Evolutionary conservation across 2,888 invertebrate species (phyloP).

Genomic region (Tyria jacobaeae): DNA sequence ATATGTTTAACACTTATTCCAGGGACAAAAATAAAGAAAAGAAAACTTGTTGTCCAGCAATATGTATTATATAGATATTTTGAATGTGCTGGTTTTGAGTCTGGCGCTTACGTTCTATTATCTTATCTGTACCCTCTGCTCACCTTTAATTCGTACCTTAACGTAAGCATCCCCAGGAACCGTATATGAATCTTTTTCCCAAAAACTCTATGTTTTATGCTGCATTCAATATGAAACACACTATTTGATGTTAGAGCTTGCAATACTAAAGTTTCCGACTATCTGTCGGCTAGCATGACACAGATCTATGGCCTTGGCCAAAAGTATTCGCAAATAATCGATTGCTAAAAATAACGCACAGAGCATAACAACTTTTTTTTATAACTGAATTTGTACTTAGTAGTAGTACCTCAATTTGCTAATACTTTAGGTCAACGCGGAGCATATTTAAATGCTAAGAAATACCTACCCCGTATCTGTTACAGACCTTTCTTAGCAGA

Average conservation of each 20-base stretch:
- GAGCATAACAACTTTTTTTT: not conserved
- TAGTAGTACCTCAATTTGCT: not conserved
- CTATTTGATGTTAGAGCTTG: not conserved
- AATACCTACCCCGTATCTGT: too few relatives aligned
- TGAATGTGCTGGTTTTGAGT: too few relatives aligned
- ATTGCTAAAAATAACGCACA: not conserved
- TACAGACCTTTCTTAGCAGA: too few relatives aligned
- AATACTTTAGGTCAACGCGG: not conserved
- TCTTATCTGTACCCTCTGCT: too few relatives aligned
- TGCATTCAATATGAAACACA: not conserved
- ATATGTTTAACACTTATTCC: too few relatives aligned
- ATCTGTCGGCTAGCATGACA: not conserved
- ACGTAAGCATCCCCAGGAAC: too few relatives aligned
- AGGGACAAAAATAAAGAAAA: too few relatives aligned
- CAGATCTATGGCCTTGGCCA: conserved; percentile 2
- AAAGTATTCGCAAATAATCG: not conserved
- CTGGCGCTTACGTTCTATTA: too few relatives aligned
- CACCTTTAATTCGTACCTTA: too few relatives aligned
- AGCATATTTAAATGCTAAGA: not conserved
- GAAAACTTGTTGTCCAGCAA: too few relatives aligned
- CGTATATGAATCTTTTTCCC: too few relatives aligned
- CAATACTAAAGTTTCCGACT: not conserved
- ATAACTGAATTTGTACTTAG: not conserved
- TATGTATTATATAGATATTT: too few relatives aligned
- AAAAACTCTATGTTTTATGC: not conserved